phyloP scores from a whole-genome alignment of 1,140 invertebrate species.

The Lithobius niger region DNA sequence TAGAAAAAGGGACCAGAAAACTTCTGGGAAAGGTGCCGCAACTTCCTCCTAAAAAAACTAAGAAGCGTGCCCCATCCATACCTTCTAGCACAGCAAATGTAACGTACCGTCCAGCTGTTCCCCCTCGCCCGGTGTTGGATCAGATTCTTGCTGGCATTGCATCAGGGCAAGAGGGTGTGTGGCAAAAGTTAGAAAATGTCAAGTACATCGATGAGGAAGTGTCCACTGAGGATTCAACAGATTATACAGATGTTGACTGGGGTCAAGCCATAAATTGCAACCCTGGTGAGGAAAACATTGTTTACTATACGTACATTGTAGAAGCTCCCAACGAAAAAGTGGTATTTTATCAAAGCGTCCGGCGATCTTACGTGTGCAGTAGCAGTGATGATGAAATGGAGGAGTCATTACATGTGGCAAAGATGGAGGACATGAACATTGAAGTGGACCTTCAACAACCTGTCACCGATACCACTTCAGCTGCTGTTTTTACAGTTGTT shows the following conservation, averaged over 20 bases:
- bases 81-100: neutral
- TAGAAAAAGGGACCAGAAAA: neutral
- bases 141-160: neutral
- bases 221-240: constrained; percentile 4
- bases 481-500: neutral
- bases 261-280: neutral
- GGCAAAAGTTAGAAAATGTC: neutral
- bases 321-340: constrained; percentile 5
- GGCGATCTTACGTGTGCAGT: neutral
- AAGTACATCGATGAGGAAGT: constrained; percentile 8
- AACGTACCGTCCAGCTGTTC: neutral
- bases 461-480: neutral
- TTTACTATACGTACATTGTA: constrained; percentile 4
- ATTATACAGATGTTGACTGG: constrained; percentile 1
- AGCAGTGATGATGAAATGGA: neutral
- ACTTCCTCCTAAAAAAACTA: neutral
- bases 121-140: neutral
- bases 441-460: no score
- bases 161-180: neutral
- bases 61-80: neutral
- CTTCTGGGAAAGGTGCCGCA: neutral
- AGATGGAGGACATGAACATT: constrained; percentile 2
- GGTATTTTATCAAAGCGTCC: neutral
- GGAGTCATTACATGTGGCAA: neutral
- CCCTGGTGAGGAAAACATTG: neutral